These are phyloP conservation scores for Taeniopygia guttata DNA, from an alignment of 2,797 vertebrate species.

Conservation along the genomic window DNA sequence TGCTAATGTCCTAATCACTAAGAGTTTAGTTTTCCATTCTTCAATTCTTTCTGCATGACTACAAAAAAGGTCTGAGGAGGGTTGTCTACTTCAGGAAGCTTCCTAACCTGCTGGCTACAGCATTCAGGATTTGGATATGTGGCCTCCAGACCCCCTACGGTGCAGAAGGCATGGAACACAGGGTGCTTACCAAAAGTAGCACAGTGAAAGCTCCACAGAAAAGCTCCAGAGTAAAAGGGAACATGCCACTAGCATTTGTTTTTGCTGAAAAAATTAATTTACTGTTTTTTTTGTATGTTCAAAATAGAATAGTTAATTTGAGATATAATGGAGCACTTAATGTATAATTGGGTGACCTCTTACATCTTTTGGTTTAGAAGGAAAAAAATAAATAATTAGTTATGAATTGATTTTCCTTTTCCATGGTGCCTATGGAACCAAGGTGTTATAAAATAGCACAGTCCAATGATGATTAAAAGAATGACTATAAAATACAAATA, in stretches of 20 bases:
- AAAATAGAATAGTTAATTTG: background rate
- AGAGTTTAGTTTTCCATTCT: background rate
- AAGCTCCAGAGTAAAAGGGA: background rate
- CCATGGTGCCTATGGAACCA: background rate
- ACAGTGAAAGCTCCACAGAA: background rate
- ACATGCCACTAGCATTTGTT: background rate
- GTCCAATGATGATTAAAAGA: background rate
- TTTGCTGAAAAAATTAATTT: background rate
- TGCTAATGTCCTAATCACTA: background rate
- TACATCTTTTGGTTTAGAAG: background rate
- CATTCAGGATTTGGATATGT: background rate
- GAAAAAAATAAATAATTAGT: background rate
- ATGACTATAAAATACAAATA: background rate
- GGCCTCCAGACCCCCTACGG: fast-evolving
- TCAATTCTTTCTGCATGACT: background rate
- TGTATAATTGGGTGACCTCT: background rate
- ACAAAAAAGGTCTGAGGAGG: background rate
- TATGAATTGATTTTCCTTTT: background rate
- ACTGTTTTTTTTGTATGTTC: background rate
- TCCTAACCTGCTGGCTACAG: background rate
- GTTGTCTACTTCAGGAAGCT: background rate
- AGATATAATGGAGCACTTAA: background rate
- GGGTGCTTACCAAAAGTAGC: background rate
- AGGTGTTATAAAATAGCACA: background rate
- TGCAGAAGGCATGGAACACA: background rate